Percentiles rank a stretch among this genome's conserved stretches.
Conservation (phyloP, 2,888 invertebrate genomes). For the Caenorhabditis plicata region DNA sequence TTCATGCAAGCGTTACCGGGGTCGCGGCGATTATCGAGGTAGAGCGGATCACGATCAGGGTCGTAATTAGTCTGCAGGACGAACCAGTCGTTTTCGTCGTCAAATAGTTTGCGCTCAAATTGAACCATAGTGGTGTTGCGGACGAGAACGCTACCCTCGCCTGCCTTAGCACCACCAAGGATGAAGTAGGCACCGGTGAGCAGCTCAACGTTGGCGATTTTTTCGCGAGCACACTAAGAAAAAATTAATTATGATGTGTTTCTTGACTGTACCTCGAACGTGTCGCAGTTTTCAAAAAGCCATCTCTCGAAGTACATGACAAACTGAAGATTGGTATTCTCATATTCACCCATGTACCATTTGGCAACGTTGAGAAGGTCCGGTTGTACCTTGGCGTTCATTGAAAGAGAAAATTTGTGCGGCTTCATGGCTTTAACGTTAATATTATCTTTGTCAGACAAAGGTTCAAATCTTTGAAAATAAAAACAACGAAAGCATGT, state of each 20-base stretch:
- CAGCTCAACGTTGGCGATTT: conserved; percentile 34
- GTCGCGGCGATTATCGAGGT: conserved; percentile 70
- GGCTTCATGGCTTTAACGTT: conserved; percentile 46
- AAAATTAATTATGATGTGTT: background rate
- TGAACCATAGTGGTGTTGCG: conserved; percentile 46
- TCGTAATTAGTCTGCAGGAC: conserved; percentile 56
- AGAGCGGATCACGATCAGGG: conserved; percentile 61
- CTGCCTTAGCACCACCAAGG: conserved; percentile 19
- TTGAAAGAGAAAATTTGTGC: conserved; percentile 47
- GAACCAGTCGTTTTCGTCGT: conserved; percentile 48
- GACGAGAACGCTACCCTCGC: conserved; percentile 48
- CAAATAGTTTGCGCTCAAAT: conserved; percentile 40
- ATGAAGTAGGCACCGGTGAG: conserved; percentile 51
- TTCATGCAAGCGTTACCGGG: conserved; percentile 70
- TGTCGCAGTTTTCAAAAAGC: conserved; percentile 41
- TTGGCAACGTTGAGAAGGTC: conserved; percentile 40
- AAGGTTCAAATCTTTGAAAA: background rate
- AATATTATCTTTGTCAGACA: background rate
- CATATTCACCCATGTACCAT: conserved; percentile 42
- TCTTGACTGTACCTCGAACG: conserved; percentile 28
- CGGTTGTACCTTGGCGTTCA: conserved; percentile 52
- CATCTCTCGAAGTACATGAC: conserved; percentile 54
- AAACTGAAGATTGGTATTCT: conserved; percentile 42
- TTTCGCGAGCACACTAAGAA: conserved; percentile 45
- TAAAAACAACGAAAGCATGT: background rate